phyloP scores from a whole-genome alignment of 2,888 invertebrate species.

The Chirona hameri region DNA sequence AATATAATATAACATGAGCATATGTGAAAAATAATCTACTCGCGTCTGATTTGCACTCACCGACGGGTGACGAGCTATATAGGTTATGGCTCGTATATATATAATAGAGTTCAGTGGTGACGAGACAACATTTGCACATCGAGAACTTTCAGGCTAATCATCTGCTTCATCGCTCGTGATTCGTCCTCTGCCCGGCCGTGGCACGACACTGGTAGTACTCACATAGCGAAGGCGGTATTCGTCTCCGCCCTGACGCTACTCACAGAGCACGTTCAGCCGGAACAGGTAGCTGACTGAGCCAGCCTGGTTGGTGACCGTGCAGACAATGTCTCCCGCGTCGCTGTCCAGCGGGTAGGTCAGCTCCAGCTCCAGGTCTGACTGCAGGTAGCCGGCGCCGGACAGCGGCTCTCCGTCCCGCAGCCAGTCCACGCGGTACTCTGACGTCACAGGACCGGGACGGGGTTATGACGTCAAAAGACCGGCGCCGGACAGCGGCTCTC shows the following conservation, averaged over 20 bases:
- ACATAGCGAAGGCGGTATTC: too few species aligned
- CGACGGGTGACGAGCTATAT: too few species aligned
- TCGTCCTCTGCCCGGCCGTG: too few species aligned
- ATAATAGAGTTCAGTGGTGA: too few species aligned
- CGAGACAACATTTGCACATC: too few species aligned
- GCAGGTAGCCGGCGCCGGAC: not conserved
- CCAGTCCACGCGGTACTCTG: slow-evolving; percentile 2
- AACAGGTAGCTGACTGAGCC: slow-evolving; percentile 11
- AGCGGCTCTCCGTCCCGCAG: not conserved
- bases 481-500: not conserved
- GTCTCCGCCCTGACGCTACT: not conserved
- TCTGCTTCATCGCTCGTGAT: too few species aligned
- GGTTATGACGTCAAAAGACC: not conserved
- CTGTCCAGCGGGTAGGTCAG: not conserved
- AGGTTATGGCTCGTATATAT: too few species aligned
- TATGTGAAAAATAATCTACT: too few species aligned
- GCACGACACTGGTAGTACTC: too few species aligned
- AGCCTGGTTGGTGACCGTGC: not conserved
- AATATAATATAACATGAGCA: too few species aligned
- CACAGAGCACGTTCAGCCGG: not conserved
- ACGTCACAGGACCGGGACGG: not conserved
- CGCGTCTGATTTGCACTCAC: too few species aligned
- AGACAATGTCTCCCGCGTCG: not conserved
- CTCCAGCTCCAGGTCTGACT: not conserved
- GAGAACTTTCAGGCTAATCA: too few species aligned